Evolutionary conservation across 1,140 invertebrate species (phyloP).

Genomic region (Wasmannia auropunctata): DNA sequence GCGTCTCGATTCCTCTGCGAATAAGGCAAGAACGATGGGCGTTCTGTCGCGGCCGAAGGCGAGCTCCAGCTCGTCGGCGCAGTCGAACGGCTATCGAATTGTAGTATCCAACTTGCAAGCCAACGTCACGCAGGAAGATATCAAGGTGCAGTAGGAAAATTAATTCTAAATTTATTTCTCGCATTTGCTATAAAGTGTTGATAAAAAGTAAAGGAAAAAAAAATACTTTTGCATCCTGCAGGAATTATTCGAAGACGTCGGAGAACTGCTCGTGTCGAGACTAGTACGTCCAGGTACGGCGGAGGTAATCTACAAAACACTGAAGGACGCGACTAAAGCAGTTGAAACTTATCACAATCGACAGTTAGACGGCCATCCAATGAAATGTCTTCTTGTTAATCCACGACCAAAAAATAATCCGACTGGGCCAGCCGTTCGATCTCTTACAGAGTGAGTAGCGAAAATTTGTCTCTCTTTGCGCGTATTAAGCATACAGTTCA

Average conservation of each 20-base stretch:
- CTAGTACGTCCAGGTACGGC: constrained; percentile 94
- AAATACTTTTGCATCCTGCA: constrained; percentile 77
- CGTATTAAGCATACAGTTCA: neutral
- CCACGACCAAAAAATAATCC: constrained; percentile 88
- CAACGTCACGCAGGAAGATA: constrained; percentile 94
- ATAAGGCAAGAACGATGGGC: constrained; percentile 84
- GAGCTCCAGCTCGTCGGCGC: constrained; percentile 76
- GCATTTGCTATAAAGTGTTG: neutral
- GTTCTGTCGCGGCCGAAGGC: constrained; percentile 85
- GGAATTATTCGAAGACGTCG: constrained; percentile 97
- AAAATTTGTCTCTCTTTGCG: neutral
- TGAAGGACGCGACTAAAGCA: constrained; percentile 94
- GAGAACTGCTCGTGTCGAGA: constrained; percentile 92
- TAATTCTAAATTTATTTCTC: neutral
- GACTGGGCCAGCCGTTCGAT: constrained; percentile 84
- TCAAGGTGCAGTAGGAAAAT: constrained; percentile 87
- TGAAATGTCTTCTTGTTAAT: constrained; percentile 93
- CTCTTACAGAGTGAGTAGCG: constrained; percentile 80
- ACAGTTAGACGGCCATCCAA: constrained; percentile 94
- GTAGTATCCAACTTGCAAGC: constrained; percentile 95
- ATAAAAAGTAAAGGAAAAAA: neutral
- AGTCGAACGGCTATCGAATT: constrained; percentile 89
- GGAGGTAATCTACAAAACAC: constrained; percentile 94
- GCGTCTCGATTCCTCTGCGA: constrained; percentile 83
- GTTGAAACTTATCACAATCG: constrained; percentile 96